Evolutionary conservation across 2,113 vertebrate species (phyloP).

Genomic region (Cacatua alba): DNA sequence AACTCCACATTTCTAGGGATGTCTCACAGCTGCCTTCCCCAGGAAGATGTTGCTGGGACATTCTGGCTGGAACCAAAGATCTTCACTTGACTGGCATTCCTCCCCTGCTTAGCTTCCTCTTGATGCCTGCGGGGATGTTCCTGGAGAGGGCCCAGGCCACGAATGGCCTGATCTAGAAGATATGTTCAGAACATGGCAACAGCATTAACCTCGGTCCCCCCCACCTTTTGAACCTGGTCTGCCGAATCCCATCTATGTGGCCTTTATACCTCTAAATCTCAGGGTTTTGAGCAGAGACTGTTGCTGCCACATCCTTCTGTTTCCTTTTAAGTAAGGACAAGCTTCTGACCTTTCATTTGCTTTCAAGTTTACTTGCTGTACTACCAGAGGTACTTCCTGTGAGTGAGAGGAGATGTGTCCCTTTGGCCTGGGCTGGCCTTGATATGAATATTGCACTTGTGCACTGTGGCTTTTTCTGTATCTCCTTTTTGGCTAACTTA

Average conservation of each 20-base stretch:
- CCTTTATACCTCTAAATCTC: neutral
- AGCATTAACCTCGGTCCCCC: neutral
- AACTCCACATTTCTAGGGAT: neutral
- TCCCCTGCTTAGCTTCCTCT: neutral
- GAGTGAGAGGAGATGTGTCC: neutral
- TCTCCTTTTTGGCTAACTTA: neutral
- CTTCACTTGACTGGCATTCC: neutral
- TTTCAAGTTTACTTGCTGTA: neutral
- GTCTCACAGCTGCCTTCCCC: neutral
- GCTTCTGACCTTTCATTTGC: neutral
- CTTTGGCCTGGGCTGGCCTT: neutral
- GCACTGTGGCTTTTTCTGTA: neutral
- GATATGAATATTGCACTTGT: neutral
- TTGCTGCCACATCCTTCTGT: neutral
- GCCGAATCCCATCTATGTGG: neutral
- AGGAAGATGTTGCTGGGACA: neutral
- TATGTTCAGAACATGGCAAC: neutral
- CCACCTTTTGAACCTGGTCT: neutral
- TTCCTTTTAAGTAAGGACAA: neutral
- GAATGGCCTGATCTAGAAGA: neutral
- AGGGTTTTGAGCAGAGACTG: neutral
- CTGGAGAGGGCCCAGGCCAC: neutral
- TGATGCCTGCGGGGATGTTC: neutral
- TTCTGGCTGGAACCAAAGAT: neutral
- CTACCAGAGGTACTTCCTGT: neutral